phyloP scores from a whole-genome alignment of 2,797 vertebrate species.

The Geotria australis region DNA sequence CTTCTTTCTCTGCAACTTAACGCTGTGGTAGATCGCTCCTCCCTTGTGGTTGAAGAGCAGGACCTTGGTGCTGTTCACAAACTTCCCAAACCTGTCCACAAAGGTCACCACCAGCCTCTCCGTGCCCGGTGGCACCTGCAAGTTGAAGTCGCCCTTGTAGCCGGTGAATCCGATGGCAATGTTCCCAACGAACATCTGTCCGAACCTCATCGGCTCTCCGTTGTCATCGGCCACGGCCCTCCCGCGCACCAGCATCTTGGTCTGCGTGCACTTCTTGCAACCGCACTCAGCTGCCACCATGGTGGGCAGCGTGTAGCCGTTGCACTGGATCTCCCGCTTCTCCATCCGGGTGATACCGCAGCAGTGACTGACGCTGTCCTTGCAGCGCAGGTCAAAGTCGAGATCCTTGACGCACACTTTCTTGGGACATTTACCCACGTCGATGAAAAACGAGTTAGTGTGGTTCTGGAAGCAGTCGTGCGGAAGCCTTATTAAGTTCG shows the following conservation, averaged over 20 bases:
- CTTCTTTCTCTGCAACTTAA: slow-evolving; percentile 57
- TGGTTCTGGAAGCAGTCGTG: slow-evolving; percentile 67
- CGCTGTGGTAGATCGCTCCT: slow-evolving; percentile 61
- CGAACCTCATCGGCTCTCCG: slow-evolving; percentile 70
- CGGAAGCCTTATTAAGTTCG: slow-evolving; percentile 49
- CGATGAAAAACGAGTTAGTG: slow-evolving; percentile 49
- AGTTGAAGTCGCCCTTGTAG: slow-evolving; percentile 79
- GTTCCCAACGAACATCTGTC: slow-evolving; percentile 57
- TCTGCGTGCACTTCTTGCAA: slow-evolving; percentile 56
- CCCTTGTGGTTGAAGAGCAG: slow-evolving; percentile 64
- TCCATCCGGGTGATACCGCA: slow-evolving; percentile 55
- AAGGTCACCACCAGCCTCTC: slow-evolving; percentile 77
- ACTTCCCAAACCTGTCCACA: slow-evolving; percentile 72
- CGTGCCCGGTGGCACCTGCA: slow-evolving; percentile 44
- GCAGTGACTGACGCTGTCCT: slow-evolving; percentile 42
- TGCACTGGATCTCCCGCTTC: slow-evolving; percentile 34
- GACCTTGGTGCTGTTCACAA: slow-evolving; percentile 86
- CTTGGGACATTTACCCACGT: slow-evolving; percentile 49
- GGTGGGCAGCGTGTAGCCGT: slow-evolving; percentile 43
- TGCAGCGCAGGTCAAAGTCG: slow-evolving; percentile 51
- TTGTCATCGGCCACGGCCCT: slow-evolving; percentile 54
- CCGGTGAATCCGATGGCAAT: slow-evolving; percentile 59
- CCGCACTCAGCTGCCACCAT: slow-evolving; percentile 43
- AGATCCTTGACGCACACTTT: slow-evolving; percentile 31
- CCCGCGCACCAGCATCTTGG: slow-evolving; percentile 39